phyloP scores from a whole-genome alignment of 2,797 vertebrate species.

The Paguma larvata region DNA sequence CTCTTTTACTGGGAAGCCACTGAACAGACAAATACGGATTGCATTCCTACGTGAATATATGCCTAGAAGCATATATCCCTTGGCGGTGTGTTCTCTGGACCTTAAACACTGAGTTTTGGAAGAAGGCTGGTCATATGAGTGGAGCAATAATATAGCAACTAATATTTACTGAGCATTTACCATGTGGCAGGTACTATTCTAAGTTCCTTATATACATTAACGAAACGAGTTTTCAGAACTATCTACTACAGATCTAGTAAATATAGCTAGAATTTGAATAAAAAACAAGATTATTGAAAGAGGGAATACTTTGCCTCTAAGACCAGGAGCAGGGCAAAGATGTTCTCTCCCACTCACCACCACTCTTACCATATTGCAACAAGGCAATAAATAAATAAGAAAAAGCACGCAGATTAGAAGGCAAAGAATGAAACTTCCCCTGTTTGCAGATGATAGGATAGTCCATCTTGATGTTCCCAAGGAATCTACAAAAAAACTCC shows the following conservation, averaged over 20 bases:
- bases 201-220: not conserved
- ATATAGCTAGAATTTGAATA: not conserved
- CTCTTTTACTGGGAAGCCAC: not conserved
- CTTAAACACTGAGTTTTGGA: slow-evolving; percentile 20
- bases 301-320: not conserved
- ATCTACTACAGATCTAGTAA: not conserved
- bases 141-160: not conserved
- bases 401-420: not conserved
- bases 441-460: not conserved
- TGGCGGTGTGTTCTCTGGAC: not conserved
- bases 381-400: not conserved
- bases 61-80: not conserved
- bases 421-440: not conserved
- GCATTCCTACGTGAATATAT: not conserved
- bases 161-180: not conserved
- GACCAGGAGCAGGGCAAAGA: not conserved
- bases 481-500: not conserved
- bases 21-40: not conserved
- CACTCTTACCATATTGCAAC: not conserved
- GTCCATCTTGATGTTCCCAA: slow-evolving; percentile 16
- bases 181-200: not conserved
- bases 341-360: not conserved
- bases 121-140: not conserved
- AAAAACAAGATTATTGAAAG: not conserved
- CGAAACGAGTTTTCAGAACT: not conserved